phyloP scores from a whole-genome alignment of 2,113 vertebrate species.

The Stegostoma tigrinum region DNA sequence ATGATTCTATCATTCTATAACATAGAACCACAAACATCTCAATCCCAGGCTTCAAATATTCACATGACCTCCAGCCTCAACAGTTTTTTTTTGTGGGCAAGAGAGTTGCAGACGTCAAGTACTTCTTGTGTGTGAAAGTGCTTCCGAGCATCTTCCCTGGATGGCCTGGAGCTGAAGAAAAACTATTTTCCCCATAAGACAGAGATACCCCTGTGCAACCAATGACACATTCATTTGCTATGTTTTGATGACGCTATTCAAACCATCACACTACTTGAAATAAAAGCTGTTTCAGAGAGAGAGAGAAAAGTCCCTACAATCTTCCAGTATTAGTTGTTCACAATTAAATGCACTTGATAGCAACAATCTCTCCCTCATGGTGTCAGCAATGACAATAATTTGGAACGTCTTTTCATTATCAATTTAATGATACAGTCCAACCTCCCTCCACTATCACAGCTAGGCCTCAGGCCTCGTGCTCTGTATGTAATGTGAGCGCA shows the following conservation, averaged over 20 bases:
- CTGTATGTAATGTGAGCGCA: not conserved
- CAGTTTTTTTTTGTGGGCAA: not conserved
- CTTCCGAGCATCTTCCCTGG: too few species aligned
- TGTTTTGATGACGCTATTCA: not conserved
- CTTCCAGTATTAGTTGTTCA: not conserved
- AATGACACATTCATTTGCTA: not conserved
- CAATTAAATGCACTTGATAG: not conserved
- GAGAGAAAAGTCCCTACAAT: not conserved
- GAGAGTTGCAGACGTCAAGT: not conserved
- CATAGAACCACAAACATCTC: not conserved
- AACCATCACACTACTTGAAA: not conserved
- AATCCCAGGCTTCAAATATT: not conserved
- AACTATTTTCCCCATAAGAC: not conserved
- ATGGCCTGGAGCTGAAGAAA: not conserved
- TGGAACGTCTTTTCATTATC: conserved; percentile 23
- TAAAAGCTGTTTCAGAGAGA: not conserved
- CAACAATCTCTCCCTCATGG: not conserved
- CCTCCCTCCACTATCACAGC: not conserved
- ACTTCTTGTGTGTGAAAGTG: not conserved
- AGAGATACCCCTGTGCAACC: not conserved
- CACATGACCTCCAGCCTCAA: not conserved
- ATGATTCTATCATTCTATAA: too few species aligned
- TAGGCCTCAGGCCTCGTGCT: not conserved
- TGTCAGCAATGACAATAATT: not conserved
- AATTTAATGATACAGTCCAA: conserved; percentile 1